A percentile compares a stretch with the other conserved stretches of the same genome.
Conservation (phyloP, 2,888 invertebrate genomes). For the Tubulanus polymorphus region DNA sequence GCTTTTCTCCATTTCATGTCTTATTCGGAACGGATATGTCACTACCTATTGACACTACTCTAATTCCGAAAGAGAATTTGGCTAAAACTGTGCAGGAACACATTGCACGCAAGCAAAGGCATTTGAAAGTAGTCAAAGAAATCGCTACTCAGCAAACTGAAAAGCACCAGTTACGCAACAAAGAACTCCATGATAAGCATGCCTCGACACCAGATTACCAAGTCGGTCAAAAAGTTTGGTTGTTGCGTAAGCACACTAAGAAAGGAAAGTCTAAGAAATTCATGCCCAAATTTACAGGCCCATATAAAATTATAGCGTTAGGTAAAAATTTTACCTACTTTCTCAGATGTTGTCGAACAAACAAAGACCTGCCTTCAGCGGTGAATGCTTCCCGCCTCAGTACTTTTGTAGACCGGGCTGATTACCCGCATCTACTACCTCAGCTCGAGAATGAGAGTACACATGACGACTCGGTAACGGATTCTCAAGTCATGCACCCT, state of each 20-base stretch:
- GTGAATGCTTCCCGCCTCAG: too few relatives aligned
- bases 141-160: neutral
- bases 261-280: constrained; percentile 12
- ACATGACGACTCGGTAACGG: too few relatives aligned
- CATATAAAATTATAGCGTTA: constrained; percentile 10
- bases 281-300: constrained; percentile 10
- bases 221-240: constrained; percentile 9
- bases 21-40: constrained; percentile 5
- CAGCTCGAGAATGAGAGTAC: too few relatives aligned
- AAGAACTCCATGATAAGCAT: constrained; percentile 9
- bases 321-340: constrained; percentile 13
- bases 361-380: constrained; percentile 2
- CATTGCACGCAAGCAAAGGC: constrained; percentile 8
- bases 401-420: too few relatives aligned
- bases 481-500: too few relatives aligned
- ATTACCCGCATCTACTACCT: too few relatives aligned
- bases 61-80: constrained; percentile 13
- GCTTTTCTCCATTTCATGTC: constrained; percentile 1
- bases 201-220: constrained; percentile 7
- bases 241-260: constrained; percentile 4
- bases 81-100: constrained; percentile 16
- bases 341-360: constrained; percentile 4
- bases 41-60: constrained; percentile 3
- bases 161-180: neutral
- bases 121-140: constrained; percentile 7